These are phyloP conservation scores for Lates calcarifer DNA, from an alignment of 2,113 vertebrate species.

Conservation along the genomic window DNA sequence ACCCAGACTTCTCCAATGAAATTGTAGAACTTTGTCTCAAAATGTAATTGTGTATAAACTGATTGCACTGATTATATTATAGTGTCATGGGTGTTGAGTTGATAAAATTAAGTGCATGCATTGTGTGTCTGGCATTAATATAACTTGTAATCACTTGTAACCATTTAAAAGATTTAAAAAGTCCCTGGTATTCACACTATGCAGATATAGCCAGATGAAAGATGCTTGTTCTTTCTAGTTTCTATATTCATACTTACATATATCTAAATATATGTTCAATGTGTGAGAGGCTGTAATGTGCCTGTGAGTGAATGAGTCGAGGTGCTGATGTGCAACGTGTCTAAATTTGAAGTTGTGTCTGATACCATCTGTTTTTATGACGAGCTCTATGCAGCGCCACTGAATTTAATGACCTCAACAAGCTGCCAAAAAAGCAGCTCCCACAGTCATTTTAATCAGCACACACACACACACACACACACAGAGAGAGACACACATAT, in stretches of 20 bases:
- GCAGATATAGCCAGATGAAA: slow-evolving; percentile 8
- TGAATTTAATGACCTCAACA: slow-evolving; percentile 65
- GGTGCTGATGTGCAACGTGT: slow-evolving; percentile 46
- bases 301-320: background rate
- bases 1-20: background rate
- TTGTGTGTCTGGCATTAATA: slow-evolving; percentile 6
- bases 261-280: slow-evolving; percentile 24
- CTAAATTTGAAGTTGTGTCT: slow-evolving; percentile 75
- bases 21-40: background rate
- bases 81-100: slow-evolving; percentile 8
- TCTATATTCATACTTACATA: slow-evolving; percentile 12
- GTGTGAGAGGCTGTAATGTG: background rate
- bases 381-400: slow-evolving; percentile 29
- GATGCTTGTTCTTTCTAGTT: slow-evolving; percentile 34
- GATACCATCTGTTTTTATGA: slow-evolving; percentile 69
- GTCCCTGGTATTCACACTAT: slow-evolving; percentile 40
- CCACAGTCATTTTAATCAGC: slow-evolving; percentile 72
- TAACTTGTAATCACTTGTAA: slow-evolving; percentile 42
- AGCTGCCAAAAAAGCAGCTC: slow-evolving; percentile 66
- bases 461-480: slow-evolving; percentile 22
- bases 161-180: slow-evolving; percentile 20
- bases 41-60: background rate
- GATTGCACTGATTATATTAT: background rate
- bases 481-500: slow-evolving; percentile 37
- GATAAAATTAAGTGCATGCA: slow-evolving; percentile 3